Evolutionary conservation across 2,888 invertebrate genomes (phyloP).

Genomic region (Coleophora flavipennella): DNA sequence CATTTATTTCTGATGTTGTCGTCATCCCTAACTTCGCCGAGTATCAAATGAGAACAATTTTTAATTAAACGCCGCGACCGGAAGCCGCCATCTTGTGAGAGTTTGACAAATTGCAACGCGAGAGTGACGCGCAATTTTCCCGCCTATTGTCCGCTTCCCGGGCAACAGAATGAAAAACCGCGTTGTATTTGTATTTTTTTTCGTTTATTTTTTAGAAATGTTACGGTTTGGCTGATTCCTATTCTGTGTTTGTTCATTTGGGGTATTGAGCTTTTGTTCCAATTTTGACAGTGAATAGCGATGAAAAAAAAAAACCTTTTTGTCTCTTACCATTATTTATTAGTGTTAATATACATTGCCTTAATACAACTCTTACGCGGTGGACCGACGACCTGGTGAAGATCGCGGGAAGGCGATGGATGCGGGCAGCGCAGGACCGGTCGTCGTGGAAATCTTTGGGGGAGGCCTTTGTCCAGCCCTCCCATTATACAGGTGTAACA

Average conservation of each 20-base stretch:
- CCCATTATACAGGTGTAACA: no score
- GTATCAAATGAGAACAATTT: slow-evolving; percentile 62
- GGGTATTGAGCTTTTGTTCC: slow-evolving; percentile 45
- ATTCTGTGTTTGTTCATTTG: slow-evolving; percentile 38
- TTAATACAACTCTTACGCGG: no score
- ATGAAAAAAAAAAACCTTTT: no score
- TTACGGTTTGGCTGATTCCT: slow-evolving; percentile 40
- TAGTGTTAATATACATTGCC: no score
- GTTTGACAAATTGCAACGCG: slow-evolving; percentile 72
- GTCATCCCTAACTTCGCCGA: slow-evolving; percentile 5
- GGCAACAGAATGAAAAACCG: slow-evolving; percentile 70
- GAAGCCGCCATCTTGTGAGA: slow-evolving; percentile 65
- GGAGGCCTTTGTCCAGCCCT: no score
- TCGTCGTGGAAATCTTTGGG: no score
- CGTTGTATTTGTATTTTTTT: slow-evolving; percentile 46
- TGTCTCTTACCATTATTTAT: no score
- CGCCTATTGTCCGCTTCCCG: slow-evolving; percentile 68
- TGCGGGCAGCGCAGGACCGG: no score
- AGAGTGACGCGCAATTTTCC: slow-evolving; percentile 73
- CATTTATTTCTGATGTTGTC: no score
- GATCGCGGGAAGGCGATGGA: no score
- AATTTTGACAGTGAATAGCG: slow-evolving; percentile 23
- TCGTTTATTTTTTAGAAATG: slow-evolving; percentile 36
- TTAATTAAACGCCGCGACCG: slow-evolving; percentile 60
- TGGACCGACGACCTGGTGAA: no score